Percentiles rank a stretch among this genome's conserved stretches.
phyloP scores from a whole-genome alignment of 2,113 vertebrate species.

The Setophaga coronata region DNA sequence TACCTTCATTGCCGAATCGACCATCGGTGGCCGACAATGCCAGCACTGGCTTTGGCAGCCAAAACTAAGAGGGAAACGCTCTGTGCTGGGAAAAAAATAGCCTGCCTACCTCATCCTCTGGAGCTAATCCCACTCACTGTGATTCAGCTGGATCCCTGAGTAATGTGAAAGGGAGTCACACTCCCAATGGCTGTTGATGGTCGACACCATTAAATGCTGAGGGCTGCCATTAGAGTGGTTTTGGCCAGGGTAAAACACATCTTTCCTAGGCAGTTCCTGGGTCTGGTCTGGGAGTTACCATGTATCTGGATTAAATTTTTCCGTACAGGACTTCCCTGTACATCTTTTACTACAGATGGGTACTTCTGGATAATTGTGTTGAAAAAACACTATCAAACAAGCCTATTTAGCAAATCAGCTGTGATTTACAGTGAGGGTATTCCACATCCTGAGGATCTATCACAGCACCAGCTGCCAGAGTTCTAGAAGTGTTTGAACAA shows the following conservation, averaged over 20 bases:
- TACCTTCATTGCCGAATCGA: background rate
- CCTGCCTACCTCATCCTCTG: background rate
- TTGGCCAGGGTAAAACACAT: background rate
- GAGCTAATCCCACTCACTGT: background rate
- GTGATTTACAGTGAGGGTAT: background rate
- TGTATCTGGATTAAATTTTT: background rate
- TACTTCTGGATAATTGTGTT: background rate
- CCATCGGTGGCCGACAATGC: background rate
- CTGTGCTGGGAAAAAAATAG: background rate
- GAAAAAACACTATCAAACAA: background rate
- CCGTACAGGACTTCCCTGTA: background rate
- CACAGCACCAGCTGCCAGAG: background rate
- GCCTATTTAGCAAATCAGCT: background rate
- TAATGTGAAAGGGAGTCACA: accelerated
- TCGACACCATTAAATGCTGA: background rate
- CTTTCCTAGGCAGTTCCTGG: background rate
- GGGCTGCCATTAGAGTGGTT: background rate
- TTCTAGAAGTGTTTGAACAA: background rate
- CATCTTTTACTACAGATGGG: background rate
- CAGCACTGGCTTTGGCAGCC: background rate
- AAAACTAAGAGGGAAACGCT: background rate
- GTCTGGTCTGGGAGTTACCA: background rate
- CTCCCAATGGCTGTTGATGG: background rate
- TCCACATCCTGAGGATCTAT: background rate
- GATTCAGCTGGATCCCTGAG: background rate